Conservation (phyloP, 2,888 invertebrate genomes). For the Hermaeophaga mercurialis region DNA sequence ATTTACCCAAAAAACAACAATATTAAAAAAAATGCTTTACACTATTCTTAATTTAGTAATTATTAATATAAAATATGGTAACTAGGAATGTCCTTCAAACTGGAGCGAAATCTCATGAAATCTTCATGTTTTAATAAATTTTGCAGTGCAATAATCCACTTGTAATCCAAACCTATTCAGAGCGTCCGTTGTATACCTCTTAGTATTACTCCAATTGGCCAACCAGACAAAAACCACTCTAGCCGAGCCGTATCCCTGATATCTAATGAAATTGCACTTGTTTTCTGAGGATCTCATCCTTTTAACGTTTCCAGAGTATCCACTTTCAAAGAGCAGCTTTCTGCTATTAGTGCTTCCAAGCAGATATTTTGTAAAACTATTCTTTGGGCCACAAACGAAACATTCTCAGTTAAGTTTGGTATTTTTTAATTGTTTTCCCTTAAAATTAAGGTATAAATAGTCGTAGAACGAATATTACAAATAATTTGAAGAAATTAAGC, state of each 20-base stretch:
- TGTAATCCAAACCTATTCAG: constrained; percentile 12
- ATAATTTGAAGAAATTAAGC: too few relatives aligned
- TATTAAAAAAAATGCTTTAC: too few relatives aligned
- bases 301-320: constrained; percentile 18
- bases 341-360: constrained; percentile 3
- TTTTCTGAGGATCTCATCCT: constrained; percentile 13
- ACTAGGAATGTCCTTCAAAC: too few relatives aligned
- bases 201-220: constrained; percentile 10
- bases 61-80: too few relatives aligned
- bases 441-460: too few relatives aligned
- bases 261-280: constrained; percentile 21
- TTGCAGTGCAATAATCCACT: constrained; percentile 1
- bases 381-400: too few relatives aligned
- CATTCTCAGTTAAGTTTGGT: too few relatives aligned
- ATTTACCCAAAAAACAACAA: too few relatives aligned
- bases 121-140: background rate
- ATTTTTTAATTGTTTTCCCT: too few relatives aligned
- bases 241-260: constrained; percentile 6
- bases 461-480: too few relatives aligned
- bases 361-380: too few relatives aligned
- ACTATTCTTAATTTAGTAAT: too few relatives aligned
- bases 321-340: constrained; percentile 6
- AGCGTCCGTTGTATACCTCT: background rate
- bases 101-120: background rate
- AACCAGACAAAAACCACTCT: constrained; percentile 18